Evolutionary conservation across 2,888 invertebrate genomes (phyloP).

Genomic region (Cataglyphis cursor): DNA sequence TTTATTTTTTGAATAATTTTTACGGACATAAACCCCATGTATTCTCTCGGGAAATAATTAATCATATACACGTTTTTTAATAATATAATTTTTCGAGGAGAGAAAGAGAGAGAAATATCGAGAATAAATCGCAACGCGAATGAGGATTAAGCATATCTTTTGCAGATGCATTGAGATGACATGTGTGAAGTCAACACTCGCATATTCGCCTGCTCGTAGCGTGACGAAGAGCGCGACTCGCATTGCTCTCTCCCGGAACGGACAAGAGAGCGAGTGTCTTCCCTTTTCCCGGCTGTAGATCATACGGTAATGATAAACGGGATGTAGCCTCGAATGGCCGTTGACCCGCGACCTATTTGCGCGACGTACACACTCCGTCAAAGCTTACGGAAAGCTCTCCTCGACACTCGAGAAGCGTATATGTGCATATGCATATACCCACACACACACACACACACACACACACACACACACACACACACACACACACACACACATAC

Average conservation of each 20-base stretch:
- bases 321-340: slow-evolving; percentile 70
- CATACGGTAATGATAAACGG: slow-evolving; percentile 72
- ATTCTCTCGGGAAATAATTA: neutral
- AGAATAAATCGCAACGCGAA: neutral
- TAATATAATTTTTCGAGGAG: neutral
- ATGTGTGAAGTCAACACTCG: slow-evolving; percentile 29
- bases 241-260: slow-evolving; percentile 60
- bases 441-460: neutral
- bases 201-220: slow-evolving; percentile 44
- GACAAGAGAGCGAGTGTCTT: slow-evolving; percentile 44
- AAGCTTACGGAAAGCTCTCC: slow-evolving; percentile 60
- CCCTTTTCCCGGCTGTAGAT: slow-evolving; percentile 61
- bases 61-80: neutral
- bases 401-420: slow-evolving; percentile 41
- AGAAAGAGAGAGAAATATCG: neutral
- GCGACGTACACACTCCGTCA: slow-evolving; percentile 61
- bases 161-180: neutral
- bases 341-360: slow-evolving; percentile 74
- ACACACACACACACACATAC: neutral
- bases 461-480: neutral
- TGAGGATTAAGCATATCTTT: slow-evolving; percentile 33
- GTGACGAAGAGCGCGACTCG: slow-evolving; percentile 67
- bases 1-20: neutral
- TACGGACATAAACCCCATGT: neutral
- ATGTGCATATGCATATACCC: neutral